Percentiles rank a stretch among this genome's conserved stretches.
Evolutionary conservation across 2,113 vertebrate genomes (phyloP).

Genomic region (Illadopsis cleaveri): DNA sequence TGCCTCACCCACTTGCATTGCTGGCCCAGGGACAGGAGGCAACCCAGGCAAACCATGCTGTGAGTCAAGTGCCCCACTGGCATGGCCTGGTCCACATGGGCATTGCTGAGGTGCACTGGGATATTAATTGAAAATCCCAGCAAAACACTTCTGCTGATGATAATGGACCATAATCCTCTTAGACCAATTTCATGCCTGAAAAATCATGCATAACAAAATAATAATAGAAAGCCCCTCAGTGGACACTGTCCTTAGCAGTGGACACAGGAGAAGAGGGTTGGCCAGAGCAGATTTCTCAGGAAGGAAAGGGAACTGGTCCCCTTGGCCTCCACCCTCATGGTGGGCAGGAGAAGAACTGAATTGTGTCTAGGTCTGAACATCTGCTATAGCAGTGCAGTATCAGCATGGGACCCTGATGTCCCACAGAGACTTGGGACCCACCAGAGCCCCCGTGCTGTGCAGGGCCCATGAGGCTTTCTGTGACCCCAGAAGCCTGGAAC

Average conservation of each 20-base stretch:
- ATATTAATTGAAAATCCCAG: slow-evolving; percentile 58
- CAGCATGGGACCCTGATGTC: accelerated
- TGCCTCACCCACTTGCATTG: background rate
- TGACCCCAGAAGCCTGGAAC: background rate
- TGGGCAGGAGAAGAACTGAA: background rate
- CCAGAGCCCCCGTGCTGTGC: accelerated
- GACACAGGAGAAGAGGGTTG: accelerated
- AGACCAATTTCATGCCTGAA: slow-evolving; percentile 70
- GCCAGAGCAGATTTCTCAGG: background rate
- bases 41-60: accelerated
- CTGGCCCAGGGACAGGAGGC: background rate
- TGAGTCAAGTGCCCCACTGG: background rate
- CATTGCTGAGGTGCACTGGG: background rate
- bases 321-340: background rate
- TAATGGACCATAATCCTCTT: slow-evolving; percentile 65
- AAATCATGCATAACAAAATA: slow-evolving; percentile 38
- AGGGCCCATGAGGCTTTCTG: background rate
- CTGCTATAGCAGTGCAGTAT: background rate
- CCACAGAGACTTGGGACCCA: background rate
- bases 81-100: background rate
- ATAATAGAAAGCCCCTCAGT: background rate
- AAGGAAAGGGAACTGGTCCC: background rate
- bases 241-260: background rate
- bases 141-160: slow-evolving; percentile 50
- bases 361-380: background rate